Conservation (phyloP, 2,888 invertebrate species). For the Petrolisthes cinctipes region DNA sequence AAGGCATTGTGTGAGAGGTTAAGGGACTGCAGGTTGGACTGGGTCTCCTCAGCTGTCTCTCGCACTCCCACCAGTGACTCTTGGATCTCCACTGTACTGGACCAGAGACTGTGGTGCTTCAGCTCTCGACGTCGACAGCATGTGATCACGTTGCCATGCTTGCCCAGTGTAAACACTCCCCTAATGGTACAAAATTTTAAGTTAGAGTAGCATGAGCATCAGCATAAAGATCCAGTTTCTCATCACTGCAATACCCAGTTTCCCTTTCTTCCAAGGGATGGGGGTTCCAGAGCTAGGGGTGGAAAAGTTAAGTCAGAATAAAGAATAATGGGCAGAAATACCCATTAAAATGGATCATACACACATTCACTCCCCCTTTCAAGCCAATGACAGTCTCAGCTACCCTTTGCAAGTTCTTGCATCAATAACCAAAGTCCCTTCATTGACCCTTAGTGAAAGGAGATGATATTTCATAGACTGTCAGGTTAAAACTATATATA, state of each 20-base stretch:
- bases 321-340: not conserved
- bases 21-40: conserved; percentile 79
- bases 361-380: too few species aligned
- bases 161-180: conserved; percentile 59
- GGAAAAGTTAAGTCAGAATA: too few species aligned
- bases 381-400: too few species aligned
- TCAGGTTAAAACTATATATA: too few species aligned
- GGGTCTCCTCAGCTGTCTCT: conserved; percentile 46
- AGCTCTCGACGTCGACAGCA: conserved; percentile 69
- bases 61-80: conserved; percentile 74
- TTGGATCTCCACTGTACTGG: conserved; percentile 65
- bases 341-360: too few species aligned
- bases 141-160: conserved; percentile 64
- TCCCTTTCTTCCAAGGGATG: too few species aligned
- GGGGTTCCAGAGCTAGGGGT: too few species aligned
- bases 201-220: not conserved
- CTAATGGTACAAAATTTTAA: conserved; percentile 9
- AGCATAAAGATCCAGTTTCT: not conserved
- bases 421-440: too few species aligned
- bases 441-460: too few species aligned
- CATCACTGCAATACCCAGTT: not conserved
- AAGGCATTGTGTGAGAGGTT: conserved; percentile 94
- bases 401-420: too few species aligned
- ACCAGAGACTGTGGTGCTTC: conserved; percentile 80
- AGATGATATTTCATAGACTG: too few species aligned